phyloP scores from a whole-genome alignment of 2,113 vertebrate species.

The Sturnira hondurensis region DNA sequence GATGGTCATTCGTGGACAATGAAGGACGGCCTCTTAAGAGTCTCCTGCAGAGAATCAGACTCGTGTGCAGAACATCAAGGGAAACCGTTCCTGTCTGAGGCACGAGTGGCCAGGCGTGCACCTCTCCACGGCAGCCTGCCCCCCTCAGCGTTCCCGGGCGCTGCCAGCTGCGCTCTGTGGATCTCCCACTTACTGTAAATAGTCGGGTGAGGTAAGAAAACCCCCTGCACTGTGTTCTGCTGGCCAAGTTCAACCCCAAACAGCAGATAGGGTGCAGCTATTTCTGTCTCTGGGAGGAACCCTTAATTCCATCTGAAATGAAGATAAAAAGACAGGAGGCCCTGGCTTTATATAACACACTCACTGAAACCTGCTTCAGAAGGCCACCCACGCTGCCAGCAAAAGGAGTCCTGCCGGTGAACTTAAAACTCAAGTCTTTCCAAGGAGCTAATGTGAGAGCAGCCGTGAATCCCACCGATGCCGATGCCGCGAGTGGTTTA shows the following conservation, averaged over 20 bases:
- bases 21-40: not conserved
- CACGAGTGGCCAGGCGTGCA: fast-evolving
- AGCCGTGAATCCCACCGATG: not conserved
- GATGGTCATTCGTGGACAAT: fast-evolving
- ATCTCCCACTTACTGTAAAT: not conserved
- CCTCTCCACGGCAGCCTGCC: fast-evolving
- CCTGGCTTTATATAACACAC: not conserved
- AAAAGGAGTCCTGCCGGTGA: not conserved
- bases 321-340: not conserved
- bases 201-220: not conserved
- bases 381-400: not conserved
- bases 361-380: not conserved
- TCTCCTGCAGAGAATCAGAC: not conserved
- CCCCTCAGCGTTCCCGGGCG: not conserved
- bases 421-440: not conserved
- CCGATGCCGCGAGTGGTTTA: not conserved
- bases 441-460: not conserved
- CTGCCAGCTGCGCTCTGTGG: not conserved
- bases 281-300: not conserved
- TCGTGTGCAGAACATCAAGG: not conserved
- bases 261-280: not conserved
- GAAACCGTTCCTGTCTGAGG: fast-evolving
- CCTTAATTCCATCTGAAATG: not conserved
- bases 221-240: not conserved
- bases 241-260: not conserved